phyloP scores from a whole-genome alignment of 1,140 invertebrate species.

The Aleiodes sp. region DNA sequence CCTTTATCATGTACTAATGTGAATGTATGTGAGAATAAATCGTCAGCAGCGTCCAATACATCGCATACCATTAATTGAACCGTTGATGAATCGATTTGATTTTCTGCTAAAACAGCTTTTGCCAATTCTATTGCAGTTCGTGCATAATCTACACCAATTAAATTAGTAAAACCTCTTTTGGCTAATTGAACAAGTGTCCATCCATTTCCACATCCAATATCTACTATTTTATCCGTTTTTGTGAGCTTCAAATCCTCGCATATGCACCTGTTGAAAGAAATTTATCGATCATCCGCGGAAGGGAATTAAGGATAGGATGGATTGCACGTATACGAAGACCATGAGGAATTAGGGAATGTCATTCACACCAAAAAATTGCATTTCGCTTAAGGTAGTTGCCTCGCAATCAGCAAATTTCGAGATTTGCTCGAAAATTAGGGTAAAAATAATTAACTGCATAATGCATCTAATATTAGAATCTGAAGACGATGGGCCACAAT shows the following conservation, averaged over 20 bases:
- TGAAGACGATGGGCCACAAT: too few species aligned
- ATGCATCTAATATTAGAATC: too few species aligned
- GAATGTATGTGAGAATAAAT: constrained; percentile 62
- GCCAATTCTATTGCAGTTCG: constrained; percentile 80
- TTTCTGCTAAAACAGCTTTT: constrained; percentile 70
- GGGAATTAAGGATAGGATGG: not conserved
- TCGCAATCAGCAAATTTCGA: too few species aligned
- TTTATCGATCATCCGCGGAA: not conserved
- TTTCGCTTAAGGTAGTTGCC: too few species aligned
- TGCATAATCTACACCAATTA: constrained; percentile 88
- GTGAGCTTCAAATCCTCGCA: constrained; percentile 42
- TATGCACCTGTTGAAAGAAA: constrained; percentile 50
- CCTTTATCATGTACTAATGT: constrained; percentile 87
- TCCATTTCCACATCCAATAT: constrained; percentile 91
- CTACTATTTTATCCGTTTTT: constrained; percentile 68
- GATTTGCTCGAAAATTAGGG: too few species aligned
- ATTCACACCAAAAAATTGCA: too few species aligned
- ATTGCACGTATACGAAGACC: too few species aligned
- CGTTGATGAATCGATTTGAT: constrained; percentile 53
- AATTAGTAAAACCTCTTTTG: constrained; percentile 76
- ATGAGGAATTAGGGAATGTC: too few species aligned
- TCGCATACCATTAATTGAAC: constrained; percentile 73
- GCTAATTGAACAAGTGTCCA: constrained; percentile 82
- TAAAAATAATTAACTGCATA: too few species aligned
- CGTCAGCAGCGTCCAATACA: constrained; percentile 62